phyloP scores from a whole-genome alignment of 2,797 vertebrate species.

The Spizella passerina region DNA sequence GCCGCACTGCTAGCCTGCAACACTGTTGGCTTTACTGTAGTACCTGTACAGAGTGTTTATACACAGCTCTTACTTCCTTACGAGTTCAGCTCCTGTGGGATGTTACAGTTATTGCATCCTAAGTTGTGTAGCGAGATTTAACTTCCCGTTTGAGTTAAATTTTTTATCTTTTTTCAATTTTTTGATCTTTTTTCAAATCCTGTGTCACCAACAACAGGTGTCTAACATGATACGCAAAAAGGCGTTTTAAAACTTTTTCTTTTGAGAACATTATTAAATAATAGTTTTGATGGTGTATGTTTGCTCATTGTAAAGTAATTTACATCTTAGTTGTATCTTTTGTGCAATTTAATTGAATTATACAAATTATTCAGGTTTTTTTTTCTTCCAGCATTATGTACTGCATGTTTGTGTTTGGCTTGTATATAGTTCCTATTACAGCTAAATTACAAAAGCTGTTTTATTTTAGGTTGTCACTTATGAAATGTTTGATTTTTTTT shows the following conservation, averaged over 20 bases:
- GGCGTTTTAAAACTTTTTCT: not conserved
- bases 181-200: not conserved
- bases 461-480: constrained; percentile 50
- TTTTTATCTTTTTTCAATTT: not conserved
- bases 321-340: constrained; percentile 1
- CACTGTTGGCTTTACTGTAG: not conserved
- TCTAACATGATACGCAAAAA: not conserved
- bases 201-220: not conserved
- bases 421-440: constrained; percentile 56
- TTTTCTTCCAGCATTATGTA: not conserved
- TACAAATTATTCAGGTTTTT: not conserved
- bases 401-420: constrained; percentile 61
- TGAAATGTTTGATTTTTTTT: not conserved
- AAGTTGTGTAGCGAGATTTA: not conserved
- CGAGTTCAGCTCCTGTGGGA: not conserved
- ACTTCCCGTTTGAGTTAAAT: not conserved
- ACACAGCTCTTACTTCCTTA: constrained; percentile 10
- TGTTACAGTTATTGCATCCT: not conserved
- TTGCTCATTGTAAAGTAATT: constrained; percentile 27
- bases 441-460: not conserved
- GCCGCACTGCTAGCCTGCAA: constrained; percentile 33
- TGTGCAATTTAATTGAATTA: constrained; percentile 6
- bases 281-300: not conserved
- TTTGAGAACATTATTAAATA: not conserved
- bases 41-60: constrained; percentile 35